phyloP scores from a whole-genome alignment of 2,797 vertebrate species.

The Chelonia mydas region DNA sequence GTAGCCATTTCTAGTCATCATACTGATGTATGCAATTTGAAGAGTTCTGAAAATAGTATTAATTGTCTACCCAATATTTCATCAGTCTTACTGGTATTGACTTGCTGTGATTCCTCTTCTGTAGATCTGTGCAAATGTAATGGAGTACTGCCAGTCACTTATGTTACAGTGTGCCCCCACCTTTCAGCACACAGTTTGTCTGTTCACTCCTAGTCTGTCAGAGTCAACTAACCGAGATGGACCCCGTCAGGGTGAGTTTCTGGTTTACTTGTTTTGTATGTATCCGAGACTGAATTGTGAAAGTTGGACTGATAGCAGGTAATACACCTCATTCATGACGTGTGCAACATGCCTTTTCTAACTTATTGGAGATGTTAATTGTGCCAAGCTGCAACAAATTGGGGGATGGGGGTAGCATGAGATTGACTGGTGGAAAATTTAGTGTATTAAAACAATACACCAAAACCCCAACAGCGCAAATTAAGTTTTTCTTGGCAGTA shows the following conservation, averaged over 20 bases:
- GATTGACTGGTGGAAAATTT: not conserved
- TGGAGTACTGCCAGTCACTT: slow-evolving; percentile 97
- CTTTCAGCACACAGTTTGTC: slow-evolving; percentile 92
- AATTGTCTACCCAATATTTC: not conserved
- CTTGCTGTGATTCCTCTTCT: not conserved
- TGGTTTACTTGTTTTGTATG: not conserved
- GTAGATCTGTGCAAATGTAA: slow-evolving; percentile 97
- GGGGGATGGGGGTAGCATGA: not conserved
- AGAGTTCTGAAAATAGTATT: not conserved
- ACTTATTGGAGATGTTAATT: not conserved
- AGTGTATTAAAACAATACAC: not conserved
- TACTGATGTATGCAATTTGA: not conserved
- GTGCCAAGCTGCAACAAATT: not conserved
- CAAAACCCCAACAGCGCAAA: not conserved
- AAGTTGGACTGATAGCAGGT: not conserved
- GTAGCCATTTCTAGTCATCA: not conserved
- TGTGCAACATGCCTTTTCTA: not conserved
- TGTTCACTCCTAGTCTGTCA: slow-evolving; percentile 94
- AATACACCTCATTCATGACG: not conserved
- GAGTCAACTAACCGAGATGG: slow-evolving; percentile 91
- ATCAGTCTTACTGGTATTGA: not conserved
- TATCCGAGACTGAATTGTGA: not conserved
- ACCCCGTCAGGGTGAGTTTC: slow-evolving; percentile 85
- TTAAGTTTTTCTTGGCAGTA: not conserved
- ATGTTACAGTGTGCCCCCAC: slow-evolving; percentile 91